These are phyloP conservation scores for Daboia siamensis DNA, from an alignment of 2,113 vertebrate genomes.

Conservation along the genomic window DNA sequence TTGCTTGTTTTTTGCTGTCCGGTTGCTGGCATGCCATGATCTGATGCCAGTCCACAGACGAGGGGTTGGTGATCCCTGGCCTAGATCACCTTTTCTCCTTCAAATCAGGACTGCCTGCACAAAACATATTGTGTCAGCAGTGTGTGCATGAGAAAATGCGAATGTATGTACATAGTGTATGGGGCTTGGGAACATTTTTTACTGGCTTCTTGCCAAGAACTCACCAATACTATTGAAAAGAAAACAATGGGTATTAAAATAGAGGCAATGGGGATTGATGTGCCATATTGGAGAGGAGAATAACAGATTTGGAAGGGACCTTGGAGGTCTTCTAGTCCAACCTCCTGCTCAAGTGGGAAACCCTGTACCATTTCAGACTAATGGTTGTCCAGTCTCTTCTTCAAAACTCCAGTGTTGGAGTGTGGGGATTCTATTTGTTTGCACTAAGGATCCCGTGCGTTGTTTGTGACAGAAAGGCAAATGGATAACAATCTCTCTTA, in stretches of 20 bases:
- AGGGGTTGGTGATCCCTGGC: no score
- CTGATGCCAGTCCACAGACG: no score
- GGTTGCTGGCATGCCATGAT: no score
- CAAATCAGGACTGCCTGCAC: not conserved
- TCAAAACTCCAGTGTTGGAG: no score
- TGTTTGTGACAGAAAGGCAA: not conserved
- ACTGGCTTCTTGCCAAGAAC: not conserved
- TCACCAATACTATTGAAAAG: not conserved
- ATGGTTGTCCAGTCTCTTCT: no score
- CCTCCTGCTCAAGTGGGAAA: no score
- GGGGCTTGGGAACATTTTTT: not conserved
- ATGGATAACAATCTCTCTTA: no score
- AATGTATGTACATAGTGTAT: not conserved
- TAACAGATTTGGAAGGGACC: no score
- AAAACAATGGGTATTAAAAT: not conserved
- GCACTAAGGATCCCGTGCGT: not conserved
- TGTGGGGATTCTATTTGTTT: not conserved
- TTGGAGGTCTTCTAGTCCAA: no score
- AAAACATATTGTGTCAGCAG: not conserved
- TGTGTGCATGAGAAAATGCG: not conserved
- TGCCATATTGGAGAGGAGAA: not conserved
- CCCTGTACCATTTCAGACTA: no score
- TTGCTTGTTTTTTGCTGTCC: no score
- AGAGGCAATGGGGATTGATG: not conserved
- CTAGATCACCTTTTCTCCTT: not conserved